Base-by-base conservation (phyloP, 2,113 vertebrate genomes). In the Myodes glareolus region DNA sequence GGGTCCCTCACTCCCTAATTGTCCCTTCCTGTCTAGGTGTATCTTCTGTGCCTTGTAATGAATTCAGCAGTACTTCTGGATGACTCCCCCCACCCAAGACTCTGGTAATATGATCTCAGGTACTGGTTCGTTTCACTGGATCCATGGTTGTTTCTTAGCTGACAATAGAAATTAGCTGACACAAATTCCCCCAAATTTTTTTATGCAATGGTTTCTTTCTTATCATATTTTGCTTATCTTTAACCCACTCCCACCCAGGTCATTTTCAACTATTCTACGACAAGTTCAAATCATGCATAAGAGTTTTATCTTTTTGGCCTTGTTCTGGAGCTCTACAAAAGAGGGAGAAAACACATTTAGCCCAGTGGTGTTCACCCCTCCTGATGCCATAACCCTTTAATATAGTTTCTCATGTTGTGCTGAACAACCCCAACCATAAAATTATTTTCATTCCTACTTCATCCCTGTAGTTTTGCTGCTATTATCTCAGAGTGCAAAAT, bases 221-320 rank as follows among this genome's bases (percentile, higher is more conserved):
- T 84, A 50, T 5, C 33, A 82, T 2, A 72, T 84, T 72, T 7
- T 90, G 0, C 13, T 29, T 94, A 67, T 90, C 90, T 89, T 94
- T 68, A 45, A 82, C 36, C 11, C 52, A n/a, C 23, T 23, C 19
- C 7, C 47, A 31, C 45, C 25, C 27, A 45, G 84, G 78, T 93
- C 45, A 72, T 92, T 61, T 67, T 82, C 75, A 52, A 10, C 73
- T 77, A 9, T 92, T 90, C 84, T 94, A 19, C 87, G 80, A 87
- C 31, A 63, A 94, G 52, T 67, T 89, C 19, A 76, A 19, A 39
- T 50, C 94, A 67, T 23, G 42, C 50, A 39, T 76, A 47, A 70
- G 11, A 67, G 42, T 72, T 76, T 80, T 68, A 90, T 81, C 45
- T 29, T 91, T 91, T 73, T 31, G 50, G 12, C 61, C 70, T 86